Evolutionary conservation across 2,113 vertebrate species (phyloP), one percentile per base, ranked within the genome.

Genomic region (Chionis minor): DNA sequence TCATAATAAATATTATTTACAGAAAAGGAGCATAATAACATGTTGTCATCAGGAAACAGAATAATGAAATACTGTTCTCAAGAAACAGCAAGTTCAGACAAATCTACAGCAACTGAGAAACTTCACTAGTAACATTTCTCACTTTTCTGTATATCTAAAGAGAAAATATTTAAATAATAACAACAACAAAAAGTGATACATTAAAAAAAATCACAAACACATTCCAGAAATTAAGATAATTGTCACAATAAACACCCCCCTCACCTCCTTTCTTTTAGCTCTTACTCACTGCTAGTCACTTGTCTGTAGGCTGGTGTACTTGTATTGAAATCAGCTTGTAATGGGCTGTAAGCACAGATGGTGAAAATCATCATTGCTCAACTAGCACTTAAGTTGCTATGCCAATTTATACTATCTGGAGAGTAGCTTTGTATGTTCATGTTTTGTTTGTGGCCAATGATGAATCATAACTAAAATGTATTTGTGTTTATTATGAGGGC

Each of bases 381-480:
- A 90, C 92, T 55, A 78, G 40, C 62, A 42, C 82, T 81, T 70
- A 42, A 86, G 51, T 71, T 92, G 85, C 86, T 86, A 38, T 91
- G 80, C 79, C 81, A 73, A 73, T 96, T 96, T 95, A 86, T 94
- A 61, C 49, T 96, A 86, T 90, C 82, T 88, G 85, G 59, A 82
- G 71, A 83, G 78, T 30, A 78, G 63, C 71, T 95, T 73, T 83
- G 63, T 81, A 47, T 71, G 85, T 88, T 93, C 93, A 44, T 71
- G 85, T 83, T 93, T 96, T 95, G 54, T 90, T 95, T 93, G 65
- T 90, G 92, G 63, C 75, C 85, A 51, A 8, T 88, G 92, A 96
- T 86, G 92, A 96, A 90, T 94, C 79, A 96, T 71, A 94, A 88
- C 45, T 33, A 78, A 94, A 95, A 93, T 59, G 82, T 92, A 70